phyloP scores from a whole-genome alignment of 2,113 vertebrate species.

The Panurus biarmicus region DNA sequence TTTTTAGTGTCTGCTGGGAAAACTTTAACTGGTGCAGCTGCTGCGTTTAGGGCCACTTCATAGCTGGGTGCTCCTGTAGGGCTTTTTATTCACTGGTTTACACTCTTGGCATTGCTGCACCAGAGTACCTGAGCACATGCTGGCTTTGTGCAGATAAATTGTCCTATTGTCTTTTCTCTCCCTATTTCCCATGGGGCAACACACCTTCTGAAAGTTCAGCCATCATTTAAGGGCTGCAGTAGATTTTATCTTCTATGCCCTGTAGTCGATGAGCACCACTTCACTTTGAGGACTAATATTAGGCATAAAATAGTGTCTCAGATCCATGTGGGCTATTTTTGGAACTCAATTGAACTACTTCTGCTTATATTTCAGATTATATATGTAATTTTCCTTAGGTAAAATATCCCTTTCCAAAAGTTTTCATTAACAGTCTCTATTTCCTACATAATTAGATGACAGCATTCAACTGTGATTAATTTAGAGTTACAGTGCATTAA shows the following conservation, averaged over 20 bases:
- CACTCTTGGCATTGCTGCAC: background rate
- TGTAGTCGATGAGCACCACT: background rate
- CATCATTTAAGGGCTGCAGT: background rate
- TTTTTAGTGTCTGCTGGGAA: conserved; percentile 6
- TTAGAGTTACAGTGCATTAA: background rate
- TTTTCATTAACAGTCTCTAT: conserved; percentile 37
- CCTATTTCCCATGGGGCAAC: background rate
- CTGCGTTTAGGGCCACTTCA: background rate
- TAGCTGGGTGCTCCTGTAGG: background rate
- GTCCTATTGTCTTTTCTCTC: background rate
- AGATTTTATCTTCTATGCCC: background rate
- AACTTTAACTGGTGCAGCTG: background rate
- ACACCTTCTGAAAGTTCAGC: background rate
- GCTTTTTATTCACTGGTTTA: background rate
- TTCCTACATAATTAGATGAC: background rate
- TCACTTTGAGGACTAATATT: background rate
- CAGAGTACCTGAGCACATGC: background rate
- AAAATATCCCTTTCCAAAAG: conserved; percentile 12
- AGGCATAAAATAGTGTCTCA: background rate
- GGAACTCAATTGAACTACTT: background rate
- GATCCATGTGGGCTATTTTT: background rate
- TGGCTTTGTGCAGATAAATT: background rate
- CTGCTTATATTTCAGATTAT: background rate
- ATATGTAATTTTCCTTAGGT: conserved; percentile 19
- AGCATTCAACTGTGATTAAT: conserved; percentile 29